Base-by-base conservation (phyloP, 2,797 vertebrate species). In the Ptychobarbus kaznakovi region DNA sequence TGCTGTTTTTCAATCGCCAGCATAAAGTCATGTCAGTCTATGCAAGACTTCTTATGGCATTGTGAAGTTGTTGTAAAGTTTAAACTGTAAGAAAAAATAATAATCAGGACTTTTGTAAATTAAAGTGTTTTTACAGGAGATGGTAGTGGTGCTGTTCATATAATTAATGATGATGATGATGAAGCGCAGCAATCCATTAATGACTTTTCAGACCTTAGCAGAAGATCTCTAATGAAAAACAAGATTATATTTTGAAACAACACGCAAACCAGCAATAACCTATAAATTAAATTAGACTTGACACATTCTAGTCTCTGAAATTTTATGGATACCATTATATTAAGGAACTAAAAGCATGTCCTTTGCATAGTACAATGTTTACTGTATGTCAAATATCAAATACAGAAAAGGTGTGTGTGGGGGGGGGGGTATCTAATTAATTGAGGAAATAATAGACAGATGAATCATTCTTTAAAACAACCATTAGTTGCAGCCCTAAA, bases 41-140 rank as follows among this genome's bases (percentile, higher is more conserved):
- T 84, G 79, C 82, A 85, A 88, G 63, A 65, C 76, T 56, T n/a
- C 76, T 69, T 76, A 80, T 87, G 51, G 53, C 46, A 58, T 83
- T 83, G 75, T 87, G 77, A 83, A 76, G 35, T 66, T 82, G 65
- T 86, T 86, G 81, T 70, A 83, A 83, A 88, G 53, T 56, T 56
- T 80, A 8, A 70, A 86, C 28, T 63, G 51, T 82, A 82, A 58
- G 6, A 81, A 77, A 81, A 53, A 69, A 82, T 32, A 2, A n/a
- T 35, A 68, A 51, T 18, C 28, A 65, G 20, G 65, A 69, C 13
- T 84, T 84, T 84, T 84, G 38, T 46, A 78, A 66, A 84, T 79
- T 84, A 84, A 79, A 84, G 12, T 61, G 65, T 70, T 84, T 84
- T 84, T 78, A 69, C 46, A 58, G 61, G 20, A 84, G 16, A 84